phyloP scores from a whole-genome alignment of 2,113 vertebrate species.

The Paraplagusia blochii region DNA sequence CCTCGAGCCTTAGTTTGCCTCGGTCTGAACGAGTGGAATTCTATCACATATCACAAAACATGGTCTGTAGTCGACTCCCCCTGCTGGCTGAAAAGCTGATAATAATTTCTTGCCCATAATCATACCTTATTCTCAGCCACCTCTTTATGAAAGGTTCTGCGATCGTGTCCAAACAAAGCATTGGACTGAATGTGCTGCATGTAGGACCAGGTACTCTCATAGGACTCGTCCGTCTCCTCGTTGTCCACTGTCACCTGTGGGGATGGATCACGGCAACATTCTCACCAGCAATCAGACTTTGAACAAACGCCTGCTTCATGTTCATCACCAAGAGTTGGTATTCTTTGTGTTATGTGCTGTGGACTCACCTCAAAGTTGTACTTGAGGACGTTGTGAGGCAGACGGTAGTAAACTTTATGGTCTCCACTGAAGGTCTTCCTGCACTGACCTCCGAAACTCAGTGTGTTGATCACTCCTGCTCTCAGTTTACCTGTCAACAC shows the following conservation, averaged over 20 bases:
- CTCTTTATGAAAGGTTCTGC: slow-evolving; percentile 67
- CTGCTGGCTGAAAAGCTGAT: no score
- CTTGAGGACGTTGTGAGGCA: slow-evolving; percentile 85
- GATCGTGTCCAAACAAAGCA: slow-evolving; percentile 55
- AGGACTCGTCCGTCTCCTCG: slow-evolving; percentile 87
- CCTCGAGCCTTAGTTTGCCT: no score
- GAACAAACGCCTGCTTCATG: no score
- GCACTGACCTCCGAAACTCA: slow-evolving; percentile 88
- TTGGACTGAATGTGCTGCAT: slow-evolving; percentile 63
- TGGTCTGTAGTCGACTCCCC: no score
- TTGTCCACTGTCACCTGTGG: slow-evolving; percentile 84
- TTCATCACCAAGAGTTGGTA: no score
- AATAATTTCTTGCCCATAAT: no score
- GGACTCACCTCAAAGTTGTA: slow-evolving; percentile 86
- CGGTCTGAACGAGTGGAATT: no score
- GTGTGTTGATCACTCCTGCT: slow-evolving; percentile 83
- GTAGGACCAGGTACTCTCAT: slow-evolving; percentile 90
- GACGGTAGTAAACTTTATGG: slow-evolving; percentile 74
- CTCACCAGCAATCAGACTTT: background rate
- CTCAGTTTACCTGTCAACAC: slow-evolving; percentile 75
- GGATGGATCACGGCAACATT: background rate
- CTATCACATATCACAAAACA: no score
- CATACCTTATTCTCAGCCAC: slow-evolving; percentile 58
- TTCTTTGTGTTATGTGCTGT: background rate
- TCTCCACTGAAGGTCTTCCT: slow-evolving; percentile 85